Conservation (phyloP, 2,113 vertebrate genomes). For the Pelvicachromis taeniatus region DNA sequence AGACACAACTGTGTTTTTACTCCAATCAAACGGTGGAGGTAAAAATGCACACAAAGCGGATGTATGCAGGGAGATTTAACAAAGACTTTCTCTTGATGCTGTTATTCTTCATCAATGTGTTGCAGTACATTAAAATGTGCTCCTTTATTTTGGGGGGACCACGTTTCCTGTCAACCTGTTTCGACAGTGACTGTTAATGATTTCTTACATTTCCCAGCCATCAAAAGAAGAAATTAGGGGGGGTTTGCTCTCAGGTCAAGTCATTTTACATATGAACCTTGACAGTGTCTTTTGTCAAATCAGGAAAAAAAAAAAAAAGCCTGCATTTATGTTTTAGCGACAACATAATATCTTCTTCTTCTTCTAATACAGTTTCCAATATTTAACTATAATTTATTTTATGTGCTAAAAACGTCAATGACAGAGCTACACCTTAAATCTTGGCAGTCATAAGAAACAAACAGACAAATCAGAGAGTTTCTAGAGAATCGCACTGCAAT, state of each 20-base stretch:
- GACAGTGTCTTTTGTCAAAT: neutral
- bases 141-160: neutral
- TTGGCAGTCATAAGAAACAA: fast-evolving
- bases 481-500: neutral
- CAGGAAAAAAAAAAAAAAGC: neutral
- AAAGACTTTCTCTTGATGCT: neutral
- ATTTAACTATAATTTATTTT: neutral
- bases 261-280: neutral
- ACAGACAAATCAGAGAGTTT: neutral
- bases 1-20: slow-evolving; percentile 10
- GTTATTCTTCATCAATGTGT: neutral
- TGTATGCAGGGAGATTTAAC: neutral
- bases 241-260: neutral
- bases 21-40: slow-evolving; percentile 7
- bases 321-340: neutral
- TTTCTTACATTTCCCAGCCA: neutral
- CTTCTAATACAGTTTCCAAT: neutral
- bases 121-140: neutral
- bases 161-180: neutral
- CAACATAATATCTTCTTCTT: neutral
- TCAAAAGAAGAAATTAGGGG: neutral
- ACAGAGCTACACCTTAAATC: neutral
- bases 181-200: neutral
- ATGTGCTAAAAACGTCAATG: neutral
- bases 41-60: slow-evolving; percentile 4